These are phyloP conservation scores for Drosophila nigricruria DNA, from an alignment of 2,888 invertebrate genomes.

Conservation along the genomic window DNA sequence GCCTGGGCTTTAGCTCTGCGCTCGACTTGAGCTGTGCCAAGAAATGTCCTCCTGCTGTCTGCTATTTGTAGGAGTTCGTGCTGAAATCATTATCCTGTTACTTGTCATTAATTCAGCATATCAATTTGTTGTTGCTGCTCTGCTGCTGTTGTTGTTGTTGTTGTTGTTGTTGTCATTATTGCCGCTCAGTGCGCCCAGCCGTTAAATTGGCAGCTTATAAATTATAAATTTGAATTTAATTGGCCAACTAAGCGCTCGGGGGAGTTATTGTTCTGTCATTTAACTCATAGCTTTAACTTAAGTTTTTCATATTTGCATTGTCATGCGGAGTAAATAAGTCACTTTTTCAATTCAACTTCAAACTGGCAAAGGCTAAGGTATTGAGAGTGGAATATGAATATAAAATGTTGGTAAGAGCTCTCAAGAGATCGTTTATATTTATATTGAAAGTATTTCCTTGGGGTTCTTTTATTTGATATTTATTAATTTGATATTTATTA, in stretches of 20 bases:
- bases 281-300: conserved; percentile 14
- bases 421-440: neutral
- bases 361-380: no score
- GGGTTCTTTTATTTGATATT: no score
- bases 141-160: conserved; percentile 38
- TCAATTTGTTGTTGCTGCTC: conserved; percentile 44
- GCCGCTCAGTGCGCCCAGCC: conserved; percentile 56
- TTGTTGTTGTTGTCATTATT: conserved; percentile 35
- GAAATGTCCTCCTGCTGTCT: conserved; percentile 24
- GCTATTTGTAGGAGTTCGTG: conserved; percentile 59
- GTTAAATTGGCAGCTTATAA: conserved; percentile 79
- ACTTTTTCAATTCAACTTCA: neutral
- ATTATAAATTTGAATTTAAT: conserved; percentile 75
- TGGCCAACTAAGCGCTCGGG: conserved; percentile 51
- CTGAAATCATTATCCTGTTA: conserved; percentile 79
- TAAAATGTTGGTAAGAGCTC: neutral
- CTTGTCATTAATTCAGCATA: conserved; percentile 76
- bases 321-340: neutral
- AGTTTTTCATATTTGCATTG: conserved; percentile 1
- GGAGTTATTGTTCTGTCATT: conserved; percentile 31
- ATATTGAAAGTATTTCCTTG: neutral
- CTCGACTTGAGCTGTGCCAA: conserved; percentile 11
- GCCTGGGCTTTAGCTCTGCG: neutral
- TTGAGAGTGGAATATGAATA: neutral
- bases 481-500: no score